A percentile compares a stretch with the other conserved stretches of the same genome.
These are phyloP conservation scores for Orius insidiosus DNA, from an alignment of 1,140 invertebrate genomes.

Conservation along the genomic window DNA sequence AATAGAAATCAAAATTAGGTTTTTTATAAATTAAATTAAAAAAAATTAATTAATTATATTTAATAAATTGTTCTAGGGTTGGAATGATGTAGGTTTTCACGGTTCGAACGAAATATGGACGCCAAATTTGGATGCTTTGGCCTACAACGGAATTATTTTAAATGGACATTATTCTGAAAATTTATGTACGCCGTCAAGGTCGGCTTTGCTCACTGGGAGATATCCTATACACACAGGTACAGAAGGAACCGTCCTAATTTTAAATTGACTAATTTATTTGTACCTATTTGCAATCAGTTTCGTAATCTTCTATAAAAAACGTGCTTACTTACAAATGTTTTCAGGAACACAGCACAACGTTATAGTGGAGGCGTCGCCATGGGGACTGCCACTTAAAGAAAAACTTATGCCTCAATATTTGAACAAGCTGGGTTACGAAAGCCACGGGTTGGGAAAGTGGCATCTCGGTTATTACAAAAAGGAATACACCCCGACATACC, in stretches of 20 bases:
- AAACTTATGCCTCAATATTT: constrained; percentile 58
- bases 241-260: too few relatives aligned
- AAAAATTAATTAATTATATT: too few relatives aligned
- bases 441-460: constrained; percentile 78
- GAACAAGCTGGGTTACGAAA: constrained; percentile 55
- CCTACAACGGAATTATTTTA: constrained; percentile 56
- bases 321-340: constrained; percentile 1
- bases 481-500: constrained; percentile 52
- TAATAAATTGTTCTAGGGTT: constrained; percentile 42
- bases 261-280: neutral
- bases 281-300: neutral
- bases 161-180: constrained; percentile 57
- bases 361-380: constrained; percentile 48
- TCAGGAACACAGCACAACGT: constrained; percentile 61
- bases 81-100: constrained; percentile 80
- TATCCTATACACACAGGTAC: constrained; percentile 63
- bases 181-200: constrained; percentile 60
- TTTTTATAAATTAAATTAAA: neutral
- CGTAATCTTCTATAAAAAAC: too few relatives aligned
- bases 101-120: constrained; percentile 68
- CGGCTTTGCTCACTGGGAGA: constrained; percentile 61
- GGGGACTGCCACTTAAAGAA: constrained; percentile 48
- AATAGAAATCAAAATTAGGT: neutral
- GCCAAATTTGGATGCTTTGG: constrained; percentile 68
- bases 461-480: constrained; percentile 53